Percentiles rank a stretch among this genome's conserved stretches.
phyloP scores from a whole-genome alignment of 2,888 invertebrate genomes.

The Glyphotaelius pellucidus region DNA sequence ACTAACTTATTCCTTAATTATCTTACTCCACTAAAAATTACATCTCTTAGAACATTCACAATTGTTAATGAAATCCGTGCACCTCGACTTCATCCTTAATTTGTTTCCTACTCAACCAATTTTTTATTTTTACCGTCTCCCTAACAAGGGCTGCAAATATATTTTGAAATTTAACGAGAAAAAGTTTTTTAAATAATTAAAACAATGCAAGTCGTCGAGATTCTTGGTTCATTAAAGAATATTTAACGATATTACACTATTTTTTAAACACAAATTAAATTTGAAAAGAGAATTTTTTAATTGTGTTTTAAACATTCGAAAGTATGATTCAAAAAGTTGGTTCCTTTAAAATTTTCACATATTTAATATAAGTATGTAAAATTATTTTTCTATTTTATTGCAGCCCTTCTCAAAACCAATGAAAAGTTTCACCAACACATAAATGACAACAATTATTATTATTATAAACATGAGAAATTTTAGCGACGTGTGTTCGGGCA shows the following conservation, averaged over 20 bases:
- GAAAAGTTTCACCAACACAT: background rate
- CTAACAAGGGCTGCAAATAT: background rate
- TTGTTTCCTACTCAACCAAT: slow-evolving; percentile 31
- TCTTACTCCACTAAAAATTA: slow-evolving; percentile 41
- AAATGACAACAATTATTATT: background rate
- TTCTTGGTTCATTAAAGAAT: slow-evolving; percentile 2
- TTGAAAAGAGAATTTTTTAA: background rate
- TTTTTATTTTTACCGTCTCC: background rate
- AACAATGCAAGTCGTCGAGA: background rate
- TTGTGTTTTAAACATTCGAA: background rate
- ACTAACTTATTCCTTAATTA: slow-evolving; percentile 60
- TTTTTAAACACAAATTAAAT: background rate
- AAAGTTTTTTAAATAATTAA: slow-evolving; percentile 3
- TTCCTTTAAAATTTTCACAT: slow-evolving; percentile 22
- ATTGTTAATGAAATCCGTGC: slow-evolving; percentile 28
- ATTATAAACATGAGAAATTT: background rate
- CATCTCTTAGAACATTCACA: slow-evolving; percentile 47
- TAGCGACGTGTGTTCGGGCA: background rate
- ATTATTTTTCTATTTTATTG: background rate
- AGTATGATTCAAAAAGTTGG: background rate
- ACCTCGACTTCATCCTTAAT: slow-evolving; percentile 26
- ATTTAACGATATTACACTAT: background rate
- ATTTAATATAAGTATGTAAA: slow-evolving; percentile 35
- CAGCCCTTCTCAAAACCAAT: slow-evolving; percentile 10
- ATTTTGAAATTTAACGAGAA: background rate